A percentile compares a stretch with the other conserved stretches of the same genome.
Evolutionary conservation across 2,113 vertebrate species (phyloP).

Genomic region (Ptilonorhynchus violaceus): DNA sequence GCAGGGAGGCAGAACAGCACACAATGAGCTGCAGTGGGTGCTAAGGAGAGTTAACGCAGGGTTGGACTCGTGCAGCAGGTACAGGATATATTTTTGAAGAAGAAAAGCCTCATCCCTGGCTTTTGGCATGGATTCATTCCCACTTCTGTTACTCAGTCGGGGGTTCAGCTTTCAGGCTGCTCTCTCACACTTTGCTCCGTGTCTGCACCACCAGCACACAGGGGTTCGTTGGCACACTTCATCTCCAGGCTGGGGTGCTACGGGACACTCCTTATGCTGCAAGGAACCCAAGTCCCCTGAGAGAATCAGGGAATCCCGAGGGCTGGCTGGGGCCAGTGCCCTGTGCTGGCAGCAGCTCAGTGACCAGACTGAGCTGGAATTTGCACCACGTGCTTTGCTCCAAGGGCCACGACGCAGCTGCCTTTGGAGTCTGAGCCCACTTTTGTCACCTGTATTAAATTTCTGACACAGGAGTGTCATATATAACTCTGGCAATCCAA

Average conservation of each 20-base stretch:
- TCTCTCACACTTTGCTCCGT: neutral
- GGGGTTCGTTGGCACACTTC: neutral
- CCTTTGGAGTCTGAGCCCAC: neutral
- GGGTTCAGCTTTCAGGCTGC: neutral
- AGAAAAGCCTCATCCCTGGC: neutral
- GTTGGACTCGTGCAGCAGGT: neutral
- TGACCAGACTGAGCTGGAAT: neutral
- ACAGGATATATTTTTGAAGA: neutral
- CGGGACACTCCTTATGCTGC: neutral
- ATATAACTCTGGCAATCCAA: neutral
- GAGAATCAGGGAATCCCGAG: neutral
- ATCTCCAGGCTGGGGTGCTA: neutral
- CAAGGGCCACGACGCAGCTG: neutral
- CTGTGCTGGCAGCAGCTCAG: neutral
- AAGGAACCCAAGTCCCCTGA: neutral
- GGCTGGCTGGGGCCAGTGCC: neutral
- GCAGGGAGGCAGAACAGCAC: neutral
- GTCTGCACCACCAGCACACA: neutral
- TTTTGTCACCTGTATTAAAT: neutral
- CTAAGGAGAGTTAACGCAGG: neutral
- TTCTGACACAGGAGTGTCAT: neutral
- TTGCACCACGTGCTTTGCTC: neutral
- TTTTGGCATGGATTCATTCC: neutral
- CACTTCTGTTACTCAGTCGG: accelerated
- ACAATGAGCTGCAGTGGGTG: neutral